Base-by-base conservation (phyloP, 2,113 vertebrate species). In the Fulmarus glacialis region DNA sequence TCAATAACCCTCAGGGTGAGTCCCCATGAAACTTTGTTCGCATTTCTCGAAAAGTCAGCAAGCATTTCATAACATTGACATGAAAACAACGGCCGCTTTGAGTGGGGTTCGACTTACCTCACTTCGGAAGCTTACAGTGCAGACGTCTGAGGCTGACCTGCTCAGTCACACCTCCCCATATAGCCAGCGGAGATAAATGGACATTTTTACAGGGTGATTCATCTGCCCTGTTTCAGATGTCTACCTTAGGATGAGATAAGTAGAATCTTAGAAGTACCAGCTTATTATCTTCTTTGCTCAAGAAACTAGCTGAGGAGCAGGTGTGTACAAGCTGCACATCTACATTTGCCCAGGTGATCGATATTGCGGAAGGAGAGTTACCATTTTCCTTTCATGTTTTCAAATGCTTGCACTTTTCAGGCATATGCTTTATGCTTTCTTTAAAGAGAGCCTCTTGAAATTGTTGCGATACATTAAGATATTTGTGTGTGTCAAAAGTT, bases 1-100 rank as follows among this genome's bases (percentile, higher is more conserved):
- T 99, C 99, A 95, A 99, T 99, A 98, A 99, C 99, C 97, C 98
- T 99, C 97, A 98, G 99, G 99, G 99, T 99, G 93, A 99, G 99
- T 98, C 60, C 47, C 27, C 14, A 3, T 14, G 34, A 59, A 40
- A 12, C n/a, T 77, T 38, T 70, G 14, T 62, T 86, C 34, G 36
- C 19, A 2, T 90, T 83, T 87, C 64, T 74, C 19, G 9, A 58
- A 40, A 82, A 84, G 38, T n/a, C 75, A 67, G 27, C 9, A 48
- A 63, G 27, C 1, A 0, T 91, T 75, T 91, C 8, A 1, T 34
- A 67, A 62, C 9, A 15, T 15, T 43, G 21, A 19, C 20, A 6
- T 82, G n/a, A 53, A 67, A 96, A 53, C 55, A 79, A 2, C 7
- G 5, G 9, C 26, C n/a, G 4, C 43, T 84, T 68, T 2, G 3